phyloP scores from a whole-genome alignment of 2,113 vertebrate species.

The Sakesphorus luctuosus region DNA sequence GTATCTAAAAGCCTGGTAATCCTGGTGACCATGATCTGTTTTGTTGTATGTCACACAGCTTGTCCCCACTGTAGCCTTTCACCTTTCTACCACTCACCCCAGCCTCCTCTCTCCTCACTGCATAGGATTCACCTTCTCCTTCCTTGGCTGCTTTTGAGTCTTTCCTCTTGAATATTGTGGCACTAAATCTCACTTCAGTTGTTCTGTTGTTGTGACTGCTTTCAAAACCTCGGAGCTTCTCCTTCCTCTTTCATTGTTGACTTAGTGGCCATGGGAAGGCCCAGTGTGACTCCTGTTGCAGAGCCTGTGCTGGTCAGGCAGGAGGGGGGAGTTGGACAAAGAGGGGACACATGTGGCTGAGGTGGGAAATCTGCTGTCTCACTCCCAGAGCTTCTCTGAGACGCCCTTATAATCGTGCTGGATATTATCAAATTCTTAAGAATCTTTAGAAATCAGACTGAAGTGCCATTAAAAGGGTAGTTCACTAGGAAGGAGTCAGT shows the following conservation, averaged over 20 bases:
- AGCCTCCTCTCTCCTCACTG: not conserved
- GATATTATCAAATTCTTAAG: not conserved
- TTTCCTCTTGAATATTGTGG: not conserved
- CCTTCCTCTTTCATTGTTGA: not conserved
- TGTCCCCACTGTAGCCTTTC: not conserved
- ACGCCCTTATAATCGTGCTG: not conserved
- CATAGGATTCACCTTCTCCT: not conserved
- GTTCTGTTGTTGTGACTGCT: not conserved
- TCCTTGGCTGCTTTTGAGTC: not conserved
- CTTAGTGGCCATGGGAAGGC: not conserved
- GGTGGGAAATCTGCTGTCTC: not conserved
- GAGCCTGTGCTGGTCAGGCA: not conserved
- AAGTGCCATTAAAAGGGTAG: not conserved
- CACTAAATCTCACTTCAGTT: not conserved
- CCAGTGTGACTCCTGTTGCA: not conserved
- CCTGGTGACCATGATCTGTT: not conserved
- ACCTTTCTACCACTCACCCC: not conserved
- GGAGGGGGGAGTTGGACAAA: not conserved
- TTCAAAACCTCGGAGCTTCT: not conserved
- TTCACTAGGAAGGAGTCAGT: not conserved
- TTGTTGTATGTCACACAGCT: not conserved
- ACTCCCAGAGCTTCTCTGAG: not conserved
- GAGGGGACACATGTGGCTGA: not conserved
- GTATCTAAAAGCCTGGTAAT: not conserved
- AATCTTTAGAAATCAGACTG: not conserved